Evolutionary conservation across 53 echinoderm and acorn worm species (phyloP).

Genomic region (Arbacia lixula): DNA sequence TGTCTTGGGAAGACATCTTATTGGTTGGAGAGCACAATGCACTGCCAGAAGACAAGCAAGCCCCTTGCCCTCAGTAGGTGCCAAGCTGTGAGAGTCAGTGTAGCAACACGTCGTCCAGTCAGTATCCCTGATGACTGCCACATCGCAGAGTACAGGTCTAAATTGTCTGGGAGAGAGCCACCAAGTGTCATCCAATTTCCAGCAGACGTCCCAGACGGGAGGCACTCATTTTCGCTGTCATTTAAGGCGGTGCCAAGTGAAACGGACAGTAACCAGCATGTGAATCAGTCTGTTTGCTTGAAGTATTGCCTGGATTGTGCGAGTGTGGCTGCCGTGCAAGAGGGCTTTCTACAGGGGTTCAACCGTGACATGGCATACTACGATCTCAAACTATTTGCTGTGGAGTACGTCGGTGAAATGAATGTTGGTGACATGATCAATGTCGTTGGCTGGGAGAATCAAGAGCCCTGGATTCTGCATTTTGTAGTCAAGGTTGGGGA

Average conservation of each 20-base stretch:
- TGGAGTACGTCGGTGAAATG: neutral
- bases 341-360: neutral
- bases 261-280: slow-evolving; percentile 1
- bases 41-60: neutral
- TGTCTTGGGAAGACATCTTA: slow-evolving; percentile 2
- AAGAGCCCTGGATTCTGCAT: no score
- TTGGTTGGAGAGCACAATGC: neutral
- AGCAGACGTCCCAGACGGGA: neutral
- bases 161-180: no score
- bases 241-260: neutral
- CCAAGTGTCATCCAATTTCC: neutral
- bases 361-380: neutral
- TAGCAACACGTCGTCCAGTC: neutral
- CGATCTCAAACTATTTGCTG: neutral
- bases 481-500: no score
- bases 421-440: neutral
- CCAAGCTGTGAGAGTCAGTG: neutral
- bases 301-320: slow-evolving; percentile 12
- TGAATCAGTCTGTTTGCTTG: neutral
- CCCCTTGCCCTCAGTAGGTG: neutral
- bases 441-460: neutral
- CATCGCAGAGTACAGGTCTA: no score
- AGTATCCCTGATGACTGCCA: neutral
- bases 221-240: neutral
- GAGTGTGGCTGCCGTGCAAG: neutral